Base-by-base conservation (phyloP, 2,113 vertebrate species). In the Anarrhichthys ocellatus region DNA sequence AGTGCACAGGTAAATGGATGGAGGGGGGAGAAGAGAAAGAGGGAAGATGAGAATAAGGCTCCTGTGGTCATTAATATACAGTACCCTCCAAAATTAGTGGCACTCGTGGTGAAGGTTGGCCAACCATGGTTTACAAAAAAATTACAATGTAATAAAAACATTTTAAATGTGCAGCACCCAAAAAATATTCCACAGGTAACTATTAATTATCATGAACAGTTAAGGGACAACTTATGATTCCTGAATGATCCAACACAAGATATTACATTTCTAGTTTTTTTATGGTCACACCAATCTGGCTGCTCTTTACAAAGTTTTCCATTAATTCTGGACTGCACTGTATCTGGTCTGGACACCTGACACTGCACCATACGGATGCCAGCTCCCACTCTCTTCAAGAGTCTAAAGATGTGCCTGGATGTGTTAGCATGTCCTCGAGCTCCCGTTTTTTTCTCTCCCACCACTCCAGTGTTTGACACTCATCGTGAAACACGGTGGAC, bases 391-490 rank as follows among this genome's bases (percentile, higher is more conserved):
- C 63, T 78, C 73, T 34, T 69, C 56, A 85, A 72, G 61, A 86
- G 67, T 73, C 67, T 66, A 73, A 64, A 61, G 54, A 70, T 65
- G 61, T 75, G 75, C 52, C 63, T 36, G 32, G 61, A 69, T 81
- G 64, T 80, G 54, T 82, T 18, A 70, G 74, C 27, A 34, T 66
- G 44, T 73, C 54, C 66, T 78, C 63, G 11, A 80, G 50, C 56
- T 27, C 46, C 22, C 9, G 22, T 24, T 59, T 42, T 46, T 63
- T 62, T 44, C 34, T 22, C 56, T 74, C 80, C 72, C 76, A 82
- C 66, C 63, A 73, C 63, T 85, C 40, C 34, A 81, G 85, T 87
- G 92, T 93, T 92, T 87, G 87, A 92, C 83, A 90, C 89, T 76
- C 68, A 36, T 62, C 14, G 24, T 78, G 67, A 87, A 84, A 73